Evolutionary conservation across 1,140 invertebrate genomes (phyloP).

Genomic region (Drosophila malerkotliana): DNA sequence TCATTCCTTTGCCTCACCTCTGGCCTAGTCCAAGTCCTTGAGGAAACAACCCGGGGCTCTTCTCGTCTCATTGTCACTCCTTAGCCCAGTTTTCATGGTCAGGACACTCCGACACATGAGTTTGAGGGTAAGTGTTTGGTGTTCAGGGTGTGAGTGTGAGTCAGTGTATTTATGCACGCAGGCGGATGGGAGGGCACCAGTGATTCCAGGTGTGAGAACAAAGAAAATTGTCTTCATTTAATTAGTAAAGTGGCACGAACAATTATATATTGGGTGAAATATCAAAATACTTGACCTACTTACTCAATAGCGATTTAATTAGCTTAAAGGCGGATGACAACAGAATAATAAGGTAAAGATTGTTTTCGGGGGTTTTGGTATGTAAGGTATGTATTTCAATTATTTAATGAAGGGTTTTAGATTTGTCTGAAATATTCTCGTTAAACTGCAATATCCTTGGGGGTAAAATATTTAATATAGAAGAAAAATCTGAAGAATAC

Average conservation of each 20-base stretch:
- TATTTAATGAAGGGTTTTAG: no score
- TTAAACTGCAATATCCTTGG: no score
- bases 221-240: constrained; percentile 47
- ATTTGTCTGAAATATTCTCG: no score
- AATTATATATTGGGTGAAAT: constrained; percentile 47
- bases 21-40: not conserved
- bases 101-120: constrained; percentile 2
- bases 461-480: no score
- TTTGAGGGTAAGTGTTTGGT: not conserved
- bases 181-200: constrained; percentile 20
- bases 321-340: constrained; percentile 3
- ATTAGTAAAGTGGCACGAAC: constrained; percentile 58
- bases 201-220: constrained; percentile 10
- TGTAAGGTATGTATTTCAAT: not conserved
- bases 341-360: not conserved
- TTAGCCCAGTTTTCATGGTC: constrained; percentile 23
- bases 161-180: constrained; percentile 13
- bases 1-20: not conserved
- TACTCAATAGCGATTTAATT: constrained; percentile 15
- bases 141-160: not conserved
- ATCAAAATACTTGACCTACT: constrained; percentile 46
- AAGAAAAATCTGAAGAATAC: no score
- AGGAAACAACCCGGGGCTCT: constrained; percentile 14
- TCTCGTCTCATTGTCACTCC: constrained; percentile 38
- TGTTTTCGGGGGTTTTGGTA: not conserved